Evolutionary conservation across 2,888 invertebrate species (phyloP).

Genomic region (Polydrusus cervinus): DNA sequence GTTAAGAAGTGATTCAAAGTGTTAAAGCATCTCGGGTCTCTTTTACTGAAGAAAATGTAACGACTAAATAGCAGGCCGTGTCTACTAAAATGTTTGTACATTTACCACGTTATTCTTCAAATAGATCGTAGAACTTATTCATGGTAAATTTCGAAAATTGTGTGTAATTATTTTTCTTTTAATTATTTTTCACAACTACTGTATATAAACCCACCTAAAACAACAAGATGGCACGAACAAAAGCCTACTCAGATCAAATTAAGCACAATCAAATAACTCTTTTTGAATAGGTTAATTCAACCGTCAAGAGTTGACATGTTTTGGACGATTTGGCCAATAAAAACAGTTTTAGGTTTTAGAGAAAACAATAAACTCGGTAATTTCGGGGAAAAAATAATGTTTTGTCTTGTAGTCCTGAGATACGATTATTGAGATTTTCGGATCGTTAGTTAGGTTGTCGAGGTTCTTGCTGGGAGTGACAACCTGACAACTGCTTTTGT

Average conservation of each 20-base stretch:
- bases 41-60: too few relatives aligned
- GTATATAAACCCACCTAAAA: not conserved
- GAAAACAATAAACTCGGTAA: conserved; percentile 36
- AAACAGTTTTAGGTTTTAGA: conserved; percentile 35
- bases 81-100: too few relatives aligned
- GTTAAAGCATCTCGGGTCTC: too few relatives aligned
- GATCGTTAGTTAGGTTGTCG: conserved; percentile 9
- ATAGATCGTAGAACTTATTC: too few relatives aligned
- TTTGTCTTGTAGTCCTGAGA: conserved; percentile 44
- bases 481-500: conserved; percentile 48
- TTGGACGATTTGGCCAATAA: conserved; percentile 42
- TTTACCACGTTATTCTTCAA: too few relatives aligned
- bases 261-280: conserved; percentile 34
- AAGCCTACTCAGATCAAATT: conserved; percentile 5
- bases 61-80: too few relatives aligned
- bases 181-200: too few relatives aligned
- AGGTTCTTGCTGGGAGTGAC: conserved; percentile 32
- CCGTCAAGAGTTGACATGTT: conserved; percentile 40
- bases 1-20: too few relatives aligned
- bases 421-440: conserved; percentile 43
- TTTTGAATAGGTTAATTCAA: conserved; percentile 46
- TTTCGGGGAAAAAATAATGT: conserved; percentile 43
- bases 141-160: too few relatives aligned
- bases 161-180: too few relatives aligned
- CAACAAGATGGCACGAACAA: conserved; percentile 1